Evolutionary conservation across 2,888 invertebrate genomes (phyloP).

Genomic region (Pteria penguin): DNA sequence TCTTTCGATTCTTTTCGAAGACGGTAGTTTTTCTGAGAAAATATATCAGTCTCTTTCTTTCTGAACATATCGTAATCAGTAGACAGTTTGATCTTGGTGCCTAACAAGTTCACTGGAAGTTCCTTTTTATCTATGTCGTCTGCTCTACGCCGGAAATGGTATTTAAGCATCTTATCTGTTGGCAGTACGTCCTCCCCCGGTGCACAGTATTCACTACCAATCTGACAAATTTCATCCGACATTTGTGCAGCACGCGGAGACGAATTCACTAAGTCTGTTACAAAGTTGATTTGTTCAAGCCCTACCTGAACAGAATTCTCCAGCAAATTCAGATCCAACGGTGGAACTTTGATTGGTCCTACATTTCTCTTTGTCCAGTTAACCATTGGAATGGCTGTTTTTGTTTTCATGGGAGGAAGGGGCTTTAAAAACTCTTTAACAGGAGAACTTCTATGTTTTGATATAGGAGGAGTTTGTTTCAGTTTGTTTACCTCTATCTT

Average conservation of each 20-base stretch:
- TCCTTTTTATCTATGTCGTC: background rate
- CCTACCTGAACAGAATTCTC: background rate
- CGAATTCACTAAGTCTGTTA: background rate
- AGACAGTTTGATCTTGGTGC: background rate
- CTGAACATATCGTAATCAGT: background rate
- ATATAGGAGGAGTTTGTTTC: background rate
- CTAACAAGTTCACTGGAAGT: background rate
- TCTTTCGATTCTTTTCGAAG: background rate
- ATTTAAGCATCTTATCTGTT: background rate
- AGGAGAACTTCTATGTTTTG: background rate
- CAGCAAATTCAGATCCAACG: conserved; percentile 1
- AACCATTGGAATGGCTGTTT: background rate
- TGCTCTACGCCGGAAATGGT: background rate
- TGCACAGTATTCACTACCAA: background rate
- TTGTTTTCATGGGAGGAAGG: background rate
- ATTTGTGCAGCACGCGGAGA: background rate
- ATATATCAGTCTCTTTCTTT: background rate
- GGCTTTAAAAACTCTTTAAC: conserved; percentile 10
- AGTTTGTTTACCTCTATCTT: background rate
- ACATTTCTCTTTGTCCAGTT: conserved; percentile 13
- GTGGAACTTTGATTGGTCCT: conserved; percentile 5
- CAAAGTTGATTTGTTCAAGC: background rate
- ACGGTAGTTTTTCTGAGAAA: background rate
- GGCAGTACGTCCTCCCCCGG: background rate
- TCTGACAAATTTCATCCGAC: background rate